Evolutionary conservation across 2,888 invertebrate species (phyloP).

Genomic region (Seira sanloemensis): DNA sequence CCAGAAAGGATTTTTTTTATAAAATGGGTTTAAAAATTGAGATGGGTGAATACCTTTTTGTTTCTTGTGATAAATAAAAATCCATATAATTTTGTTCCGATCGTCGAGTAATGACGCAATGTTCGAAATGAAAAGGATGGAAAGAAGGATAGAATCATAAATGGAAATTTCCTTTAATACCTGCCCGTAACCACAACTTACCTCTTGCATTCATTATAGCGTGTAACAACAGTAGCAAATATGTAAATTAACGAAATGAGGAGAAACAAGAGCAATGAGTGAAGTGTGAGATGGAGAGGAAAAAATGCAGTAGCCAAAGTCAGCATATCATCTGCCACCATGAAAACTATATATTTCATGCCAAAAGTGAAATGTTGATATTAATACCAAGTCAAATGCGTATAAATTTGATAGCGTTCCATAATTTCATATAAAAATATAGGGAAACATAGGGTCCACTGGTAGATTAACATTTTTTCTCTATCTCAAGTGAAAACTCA

Average conservation of each 20-base stretch:
- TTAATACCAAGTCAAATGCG: background rate
- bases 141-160: conserved; percentile 39
- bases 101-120: conserved; percentile 31
- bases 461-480: too few species aligned
- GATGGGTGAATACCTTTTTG: conserved; percentile 39
- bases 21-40: conserved; percentile 26
- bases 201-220: background rate
- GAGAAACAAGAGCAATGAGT: conserved; percentile 9
- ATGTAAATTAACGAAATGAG: conserved; percentile 32
- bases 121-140: background rate
- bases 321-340: conserved; percentile 41
- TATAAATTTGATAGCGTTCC: background rate
- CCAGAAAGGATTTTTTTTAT: conserved; percentile 7
- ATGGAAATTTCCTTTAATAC: conserved; percentile 37
- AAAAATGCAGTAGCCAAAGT: conserved; percentile 23
- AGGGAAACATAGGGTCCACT: too few species aligned
- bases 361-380: conserved; percentile 49
- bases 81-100: conserved; percentile 59
- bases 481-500: conserved; percentile 29
- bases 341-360: conserved; percentile 42
- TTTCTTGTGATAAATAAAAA: conserved; percentile 45
- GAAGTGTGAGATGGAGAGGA: conserved; percentile 3
- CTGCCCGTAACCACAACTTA: background rate
- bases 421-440: background rate
- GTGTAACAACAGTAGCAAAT: conserved; percentile 54